These are phyloP conservation scores for Harpegnathos saltator DNA, from an alignment of 1,140 invertebrate species.

Conservation along the genomic window DNA sequence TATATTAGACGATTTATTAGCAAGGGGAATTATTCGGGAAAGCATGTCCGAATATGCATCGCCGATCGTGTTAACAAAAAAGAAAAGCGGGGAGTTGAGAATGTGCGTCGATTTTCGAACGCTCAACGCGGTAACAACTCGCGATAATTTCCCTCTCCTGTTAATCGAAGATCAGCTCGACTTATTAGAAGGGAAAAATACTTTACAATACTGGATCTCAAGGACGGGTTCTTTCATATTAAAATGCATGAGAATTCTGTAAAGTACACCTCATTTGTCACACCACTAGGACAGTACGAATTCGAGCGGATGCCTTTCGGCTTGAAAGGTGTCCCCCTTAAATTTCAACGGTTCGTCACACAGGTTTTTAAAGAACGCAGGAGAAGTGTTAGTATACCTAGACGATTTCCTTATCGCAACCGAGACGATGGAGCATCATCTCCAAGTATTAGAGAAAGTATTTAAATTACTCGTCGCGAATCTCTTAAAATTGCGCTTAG, in stretches of 20 bases:
- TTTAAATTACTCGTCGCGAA: not conserved
- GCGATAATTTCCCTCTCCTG: constrained; percentile 12
- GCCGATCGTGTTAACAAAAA: constrained; percentile 72
- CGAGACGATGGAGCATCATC: constrained; percentile 26
- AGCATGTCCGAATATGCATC: constrained; percentile 75
- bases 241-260: not conserved
- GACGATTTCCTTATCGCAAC: constrained; percentile 36
- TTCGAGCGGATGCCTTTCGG: constrained; percentile 13
- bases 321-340: too few species aligned
- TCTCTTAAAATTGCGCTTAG: not conserved
- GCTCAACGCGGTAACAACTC: not conserved
- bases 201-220: not conserved
- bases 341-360: too few species aligned
- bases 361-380: not conserved
- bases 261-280: constrained; percentile 21
- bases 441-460: constrained; percentile 9
- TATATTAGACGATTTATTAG: constrained; percentile 78
- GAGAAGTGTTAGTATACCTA: constrained; percentile 9
- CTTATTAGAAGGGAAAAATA: not conserved
- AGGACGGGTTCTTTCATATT: not conserved
- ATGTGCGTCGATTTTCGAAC: constrained; percentile 12
- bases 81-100: constrained; percentile 63
- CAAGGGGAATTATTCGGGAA: constrained; percentile 76
- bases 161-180: constrained; percentile 46
- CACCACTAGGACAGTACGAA: constrained; percentile 6